phyloP scores from a whole-genome alignment of 1,140 invertebrate genomes.

The Zelostemma sp. region DNA sequence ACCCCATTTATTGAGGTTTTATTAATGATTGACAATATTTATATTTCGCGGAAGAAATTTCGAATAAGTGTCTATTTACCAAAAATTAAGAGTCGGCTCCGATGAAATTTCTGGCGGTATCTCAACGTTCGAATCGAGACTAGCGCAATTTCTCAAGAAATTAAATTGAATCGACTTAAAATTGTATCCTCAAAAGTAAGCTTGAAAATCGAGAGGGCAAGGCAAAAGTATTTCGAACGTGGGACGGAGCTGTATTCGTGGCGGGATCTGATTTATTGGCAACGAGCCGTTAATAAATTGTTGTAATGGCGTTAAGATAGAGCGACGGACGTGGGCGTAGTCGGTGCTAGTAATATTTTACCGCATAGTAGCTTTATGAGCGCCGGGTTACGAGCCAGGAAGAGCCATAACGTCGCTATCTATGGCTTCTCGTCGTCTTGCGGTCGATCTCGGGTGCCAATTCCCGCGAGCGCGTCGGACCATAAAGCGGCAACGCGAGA shows the following conservation, averaged over 20 bases:
- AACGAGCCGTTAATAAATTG: constrained; percentile 66
- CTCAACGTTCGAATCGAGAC: too few species aligned
- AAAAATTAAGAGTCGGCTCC: too few species aligned
- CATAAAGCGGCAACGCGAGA: constrained; percentile 54
- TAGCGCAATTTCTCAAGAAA: too few species aligned
- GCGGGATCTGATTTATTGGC: constrained; percentile 60
- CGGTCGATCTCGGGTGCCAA: constrained; percentile 60
- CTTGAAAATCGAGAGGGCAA: too few species aligned
- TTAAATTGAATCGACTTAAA: too few species aligned
- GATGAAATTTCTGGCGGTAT: too few species aligned
- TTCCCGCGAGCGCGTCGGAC: constrained; percentile 61
- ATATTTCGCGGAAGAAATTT: too few species aligned
- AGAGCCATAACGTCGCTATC: constrained; percentile 64
- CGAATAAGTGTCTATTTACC: too few species aligned
- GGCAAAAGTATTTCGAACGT: constrained; percentile 1
- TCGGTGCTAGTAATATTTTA: constrained; percentile 63
- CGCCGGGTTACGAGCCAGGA: constrained; percentile 68
- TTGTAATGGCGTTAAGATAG: constrained; percentile 67
- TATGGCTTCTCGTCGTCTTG: constrained; percentile 33
- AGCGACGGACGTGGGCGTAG: constrained; percentile 62
- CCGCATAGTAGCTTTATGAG: constrained; percentile 68
- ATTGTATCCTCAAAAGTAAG: too few species aligned
- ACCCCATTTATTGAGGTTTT: too few species aligned
- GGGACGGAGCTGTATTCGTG: background rate
- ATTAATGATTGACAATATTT: too few species aligned